Evolutionary conservation across 1,140 invertebrate genomes (phyloP).

Genomic region (Meloidogyne chitwoodi): DNA sequence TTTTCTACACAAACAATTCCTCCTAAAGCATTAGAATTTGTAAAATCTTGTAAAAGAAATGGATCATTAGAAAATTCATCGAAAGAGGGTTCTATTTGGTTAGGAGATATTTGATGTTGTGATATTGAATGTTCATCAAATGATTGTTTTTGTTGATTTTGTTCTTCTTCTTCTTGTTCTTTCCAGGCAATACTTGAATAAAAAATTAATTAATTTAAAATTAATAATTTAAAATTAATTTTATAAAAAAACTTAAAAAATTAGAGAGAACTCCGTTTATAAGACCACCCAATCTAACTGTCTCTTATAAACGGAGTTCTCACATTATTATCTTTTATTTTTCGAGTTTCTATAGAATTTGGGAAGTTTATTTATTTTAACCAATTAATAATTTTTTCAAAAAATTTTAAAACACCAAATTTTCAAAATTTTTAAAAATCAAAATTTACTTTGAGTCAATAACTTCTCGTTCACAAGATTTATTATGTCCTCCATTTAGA

Average conservation of each 20-base stretch:
- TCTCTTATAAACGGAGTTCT: too few species aligned
- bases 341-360: too few species aligned
- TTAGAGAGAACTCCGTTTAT: too few species aligned
- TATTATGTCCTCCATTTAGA: slow-evolving; percentile 9
- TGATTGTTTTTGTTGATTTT: neutral
- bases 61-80: slow-evolving; percentile 18
- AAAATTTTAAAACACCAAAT: too few species aligned
- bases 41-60: slow-evolving; percentile 13
- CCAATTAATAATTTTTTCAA: too few species aligned
- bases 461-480: slow-evolving; percentile 17
- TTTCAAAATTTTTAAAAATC: too few species aligned
- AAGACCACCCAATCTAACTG: too few species aligned
- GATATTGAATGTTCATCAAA: neutral
- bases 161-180: neutral
- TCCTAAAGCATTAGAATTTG: slow-evolving; percentile 9
- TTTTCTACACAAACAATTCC: slow-evolving; percentile 19
- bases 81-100: slow-evolving; percentile 11
- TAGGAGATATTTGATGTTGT: neutral
- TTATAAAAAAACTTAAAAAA: too few species aligned
- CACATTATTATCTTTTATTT: too few species aligned
- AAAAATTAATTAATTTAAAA: too few species aligned
- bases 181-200: neutral
- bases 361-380: too few species aligned
- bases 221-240: too few species aligned
- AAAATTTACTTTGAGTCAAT: slow-evolving; percentile 2